Base-by-base conservation (phyloP, 2,888 invertebrate genomes). In the Papilio elwesi region DNA sequence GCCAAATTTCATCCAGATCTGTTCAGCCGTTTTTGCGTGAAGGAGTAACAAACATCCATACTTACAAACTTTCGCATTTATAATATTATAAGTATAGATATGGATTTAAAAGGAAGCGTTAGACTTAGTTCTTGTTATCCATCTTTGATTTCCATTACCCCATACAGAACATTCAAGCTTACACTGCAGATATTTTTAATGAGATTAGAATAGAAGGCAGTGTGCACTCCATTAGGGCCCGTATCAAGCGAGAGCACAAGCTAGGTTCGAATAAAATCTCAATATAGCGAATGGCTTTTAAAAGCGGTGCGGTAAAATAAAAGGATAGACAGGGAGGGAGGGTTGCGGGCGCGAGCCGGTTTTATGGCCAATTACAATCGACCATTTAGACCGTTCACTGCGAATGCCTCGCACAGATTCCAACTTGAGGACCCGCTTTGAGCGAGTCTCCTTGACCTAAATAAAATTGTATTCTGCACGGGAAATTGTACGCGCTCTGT, bases 341-440 rank as follows among this genome's bases (percentile, higher is more conserved):
- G 59, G 36, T 13, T 62, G 59, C 43, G 59, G n/a, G 12, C 52
- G 38, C 12, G 38, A 48, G 66, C 68, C 67, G 70, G 62, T 73
- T 74, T 71, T 71, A 74, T 55, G 65, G 66, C 66, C 71, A 74
- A 74, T 75, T 71, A 74, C 74, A 51, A 68, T 68, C 66, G 68
- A 51, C 71, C 73, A 75, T 71, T 74, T 69, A 57, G 69, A 57
- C 69, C 67, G 67, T 71, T 71, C 70, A 66, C 71, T 65, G 48
- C 57, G 55, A 65, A 62, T 49, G 52, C 62, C 36, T 62, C 48
- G 16, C 5, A 48, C 67, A 68, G 67, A 55, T 68, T 68, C 55
- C 67, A 43, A 52, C 4, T 10, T 10, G 52, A 43, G 36, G 53
- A 66, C 55, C 38, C 47, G 55, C 67, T 67, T 13, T 10, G 63